Percentiles rank a stretch among this genome's conserved stretches.
Evolutionary conservation across 2,113 vertebrate genomes (phyloP).

Genomic region (Columba janthina): DNA sequence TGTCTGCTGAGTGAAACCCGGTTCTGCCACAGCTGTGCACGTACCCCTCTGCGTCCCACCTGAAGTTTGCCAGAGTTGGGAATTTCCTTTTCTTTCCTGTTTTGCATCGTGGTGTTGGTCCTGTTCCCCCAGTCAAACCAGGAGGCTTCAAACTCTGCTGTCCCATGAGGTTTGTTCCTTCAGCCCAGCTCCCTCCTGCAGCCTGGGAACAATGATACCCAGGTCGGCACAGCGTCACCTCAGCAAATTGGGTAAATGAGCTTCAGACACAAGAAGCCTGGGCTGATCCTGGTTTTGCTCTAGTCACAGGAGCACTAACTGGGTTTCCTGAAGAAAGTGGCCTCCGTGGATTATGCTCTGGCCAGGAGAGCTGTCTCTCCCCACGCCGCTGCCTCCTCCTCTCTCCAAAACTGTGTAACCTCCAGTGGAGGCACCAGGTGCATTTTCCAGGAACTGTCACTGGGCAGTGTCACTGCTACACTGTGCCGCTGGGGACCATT

Average conservation of each 20-base stretch:
- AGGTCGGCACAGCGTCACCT: no score
- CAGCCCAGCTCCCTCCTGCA: background rate
- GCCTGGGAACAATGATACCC: background rate
- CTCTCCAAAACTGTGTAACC: background rate
- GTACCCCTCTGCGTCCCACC: background rate
- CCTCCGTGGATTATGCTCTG: background rate
- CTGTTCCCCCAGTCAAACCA: background rate
- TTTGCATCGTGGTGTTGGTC: background rate
- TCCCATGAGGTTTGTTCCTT: background rate
- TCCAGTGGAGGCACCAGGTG: background rate
- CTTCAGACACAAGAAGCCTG: background rate
- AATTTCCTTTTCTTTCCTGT: background rate
- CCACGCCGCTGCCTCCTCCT: background rate
- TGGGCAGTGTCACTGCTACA: accelerated
- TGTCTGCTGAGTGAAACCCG: background rate
- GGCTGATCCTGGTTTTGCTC: background rate
- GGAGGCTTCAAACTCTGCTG: background rate
- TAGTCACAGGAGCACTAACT: background rate
- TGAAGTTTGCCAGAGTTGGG: background rate
- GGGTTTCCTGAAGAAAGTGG: background rate
- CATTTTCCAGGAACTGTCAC: background rate
- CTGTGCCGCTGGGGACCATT: background rate
- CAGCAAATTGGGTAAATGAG: background rate
- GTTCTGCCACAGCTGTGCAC: background rate
- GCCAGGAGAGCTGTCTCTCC: background rate